phyloP scores from a whole-genome alignment of 2,797 vertebrate species.

The Myiotriccus ornatus region DNA sequence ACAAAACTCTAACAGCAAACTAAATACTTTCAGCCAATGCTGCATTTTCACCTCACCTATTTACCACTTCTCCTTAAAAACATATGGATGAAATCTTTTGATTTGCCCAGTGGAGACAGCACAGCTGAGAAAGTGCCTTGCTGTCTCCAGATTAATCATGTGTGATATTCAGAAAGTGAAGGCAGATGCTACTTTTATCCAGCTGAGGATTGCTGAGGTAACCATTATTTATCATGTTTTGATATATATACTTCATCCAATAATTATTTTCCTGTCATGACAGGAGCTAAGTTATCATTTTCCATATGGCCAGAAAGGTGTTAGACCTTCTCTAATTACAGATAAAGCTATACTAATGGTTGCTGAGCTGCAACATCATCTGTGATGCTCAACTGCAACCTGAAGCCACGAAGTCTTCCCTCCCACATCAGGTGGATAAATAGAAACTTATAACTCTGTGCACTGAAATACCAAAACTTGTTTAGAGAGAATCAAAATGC shows the following conservation, averaged over 20 bases:
- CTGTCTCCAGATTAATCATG: conserved; percentile 1
- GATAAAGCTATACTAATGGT: conserved; percentile 51
- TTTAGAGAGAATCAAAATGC: background rate
- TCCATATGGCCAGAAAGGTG: conserved; percentile 38
- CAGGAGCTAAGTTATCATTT: conserved; percentile 52
- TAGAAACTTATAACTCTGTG: background rate
- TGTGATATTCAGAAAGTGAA: conserved; percentile 13
- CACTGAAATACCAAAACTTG: background rate
- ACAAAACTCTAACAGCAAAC: background rate
- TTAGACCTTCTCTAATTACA: conserved; percentile 31
- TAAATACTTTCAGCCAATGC: background rate
- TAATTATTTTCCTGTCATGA: conserved; percentile 23
- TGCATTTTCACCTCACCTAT: background rate
- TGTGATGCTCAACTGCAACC: conserved; percentile 8
- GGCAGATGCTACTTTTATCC: conserved; percentile 40
- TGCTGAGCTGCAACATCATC: conserved; percentile 8
- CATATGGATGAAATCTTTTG: background rate
- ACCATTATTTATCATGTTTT: conserved; percentile 53
- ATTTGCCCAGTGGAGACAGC: background rate
- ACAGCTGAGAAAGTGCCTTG: background rate
- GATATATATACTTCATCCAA: conserved; percentile 2
- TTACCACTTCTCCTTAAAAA: background rate
- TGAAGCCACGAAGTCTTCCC: background rate
- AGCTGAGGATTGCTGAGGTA: conserved; percentile 14
- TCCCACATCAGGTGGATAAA: background rate